phyloP scores from a whole-genome alignment of 1,140 invertebrate species.

The Steinernema khuongi region DNA sequence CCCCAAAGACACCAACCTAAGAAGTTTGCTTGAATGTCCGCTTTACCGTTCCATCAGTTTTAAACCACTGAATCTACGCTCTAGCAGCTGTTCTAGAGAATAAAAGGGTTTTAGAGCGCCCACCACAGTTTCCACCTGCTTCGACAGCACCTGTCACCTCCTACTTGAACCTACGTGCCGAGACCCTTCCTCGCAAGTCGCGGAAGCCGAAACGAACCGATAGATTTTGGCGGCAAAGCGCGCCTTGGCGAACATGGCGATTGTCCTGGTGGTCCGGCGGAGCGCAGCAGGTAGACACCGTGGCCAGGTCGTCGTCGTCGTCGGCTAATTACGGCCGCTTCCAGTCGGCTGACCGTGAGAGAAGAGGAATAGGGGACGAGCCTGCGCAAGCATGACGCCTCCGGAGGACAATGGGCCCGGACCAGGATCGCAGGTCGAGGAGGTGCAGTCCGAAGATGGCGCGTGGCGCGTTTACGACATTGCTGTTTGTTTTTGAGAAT shows the following conservation, averaged over 20 bases:
- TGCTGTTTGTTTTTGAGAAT: conserved; percentile 13
- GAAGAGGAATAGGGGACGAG: background rate
- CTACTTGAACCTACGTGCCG: too few species aligned
- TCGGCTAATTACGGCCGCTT: background rate
- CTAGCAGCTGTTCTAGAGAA: too few species aligned
- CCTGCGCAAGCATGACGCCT: conserved; percentile 12
- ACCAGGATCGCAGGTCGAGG: background rate
- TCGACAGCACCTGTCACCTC: too few species aligned
- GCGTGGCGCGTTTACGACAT: conserved; percentile 1
- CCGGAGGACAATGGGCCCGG: background rate
- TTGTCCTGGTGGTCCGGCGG: background rate
- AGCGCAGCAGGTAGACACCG: background rate
- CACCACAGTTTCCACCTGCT: too few species aligned
- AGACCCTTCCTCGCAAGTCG: background rate
- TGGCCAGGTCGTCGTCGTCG: conserved; percentile 2
- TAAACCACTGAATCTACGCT: too few species aligned
- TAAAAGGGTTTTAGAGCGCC: too few species aligned
- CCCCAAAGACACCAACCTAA: too few species aligned
- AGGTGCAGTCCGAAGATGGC: background rate
- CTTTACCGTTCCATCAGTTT: too few species aligned
- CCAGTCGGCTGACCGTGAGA: conserved; percentile 1
- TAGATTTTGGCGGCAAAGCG: conserved; percentile 15
- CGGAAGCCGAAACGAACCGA: background rate
- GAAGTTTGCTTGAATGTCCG: too few species aligned
- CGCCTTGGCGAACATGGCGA: conserved; percentile 1